Conservation (phyloP, 2,888 invertebrate genomes). For the Ephialtes manifestator region DNA sequence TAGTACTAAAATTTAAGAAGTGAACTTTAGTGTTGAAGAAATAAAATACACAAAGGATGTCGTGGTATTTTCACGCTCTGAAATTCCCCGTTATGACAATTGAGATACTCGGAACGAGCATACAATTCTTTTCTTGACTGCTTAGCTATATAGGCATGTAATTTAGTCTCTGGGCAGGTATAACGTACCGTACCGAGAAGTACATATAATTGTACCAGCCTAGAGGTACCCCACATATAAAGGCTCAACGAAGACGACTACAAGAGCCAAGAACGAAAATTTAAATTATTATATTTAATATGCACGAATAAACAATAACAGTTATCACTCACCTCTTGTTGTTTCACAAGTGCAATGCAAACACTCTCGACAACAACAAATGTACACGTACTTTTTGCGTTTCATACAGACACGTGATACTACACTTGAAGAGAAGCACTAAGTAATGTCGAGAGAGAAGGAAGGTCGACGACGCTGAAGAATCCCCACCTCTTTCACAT, state of each 20-base stretch:
- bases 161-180: slow-evolving; percentile 56
- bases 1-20: not conserved
- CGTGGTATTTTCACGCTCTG: slow-evolving; percentile 31
- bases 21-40: not conserved
- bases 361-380: not conserved
- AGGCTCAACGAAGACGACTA: not conserved
- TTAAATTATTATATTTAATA: not conserved
- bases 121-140: slow-evolving; percentile 43
- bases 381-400: slow-evolving; percentile 21
- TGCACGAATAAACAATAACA: not conserved
- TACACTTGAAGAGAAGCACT: slow-evolving; percentile 46
- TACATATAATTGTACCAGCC: slow-evolving; percentile 17
- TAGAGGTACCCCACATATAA: not conserved
- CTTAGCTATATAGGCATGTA: slow-evolving; percentile 39
- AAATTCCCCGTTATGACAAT: slow-evolving; percentile 61
- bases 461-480: slow-evolving; percentile 56
- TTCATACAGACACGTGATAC: slow-evolving; percentile 43
- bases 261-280: not conserved
- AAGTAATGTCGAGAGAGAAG: slow-evolving; percentile 58
- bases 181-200: slow-evolving; percentile 10
- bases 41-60: slow-evolving; percentile 3
- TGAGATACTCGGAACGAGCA: slow-evolving; percentile 12
- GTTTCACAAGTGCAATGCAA: not conserved
- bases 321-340: slow-evolving; percentile 22
- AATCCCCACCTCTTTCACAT: slow-evolving; percentile 58